phyloP scores from a whole-genome alignment of 2,888 invertebrate genomes.

The Drosophila borealis region DNA sequence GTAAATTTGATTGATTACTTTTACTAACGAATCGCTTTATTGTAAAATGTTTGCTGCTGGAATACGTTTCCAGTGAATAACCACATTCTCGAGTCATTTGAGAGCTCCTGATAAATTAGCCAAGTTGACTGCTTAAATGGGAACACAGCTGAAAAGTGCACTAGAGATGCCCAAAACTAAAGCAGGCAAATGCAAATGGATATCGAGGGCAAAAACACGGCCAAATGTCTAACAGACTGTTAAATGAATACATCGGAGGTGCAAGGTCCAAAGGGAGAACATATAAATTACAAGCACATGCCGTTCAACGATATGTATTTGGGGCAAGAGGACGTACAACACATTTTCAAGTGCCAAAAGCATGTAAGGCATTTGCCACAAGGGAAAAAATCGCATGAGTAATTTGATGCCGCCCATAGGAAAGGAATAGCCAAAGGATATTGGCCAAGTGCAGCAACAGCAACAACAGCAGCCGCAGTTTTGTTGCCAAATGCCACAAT shows the following conservation, averaged over 20 bases:
- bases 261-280: slow-evolving; percentile 24
- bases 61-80: background rate
- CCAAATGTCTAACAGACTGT: slow-evolving; percentile 16
- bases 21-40: background rate
- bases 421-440: slow-evolving; percentile 5
- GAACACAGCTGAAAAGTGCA: background rate
- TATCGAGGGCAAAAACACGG: slow-evolving; percentile 7
- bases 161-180: background rate
- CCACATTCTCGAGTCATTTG: slow-evolving; percentile 7
- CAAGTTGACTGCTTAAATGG: background rate
- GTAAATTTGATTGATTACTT: slow-evolving; percentile 20
- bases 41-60: background rate
- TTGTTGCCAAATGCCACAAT: slow-evolving; percentile 41
- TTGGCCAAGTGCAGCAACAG: slow-evolving; percentile 38
- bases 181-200: slow-evolving; percentile 10
- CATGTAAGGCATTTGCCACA: slow-evolving; percentile 51
- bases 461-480: slow-evolving; percentile 11
- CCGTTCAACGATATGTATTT: slow-evolving; percentile 6
- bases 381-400: slow-evolving; percentile 29
- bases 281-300: slow-evolving; percentile 50
- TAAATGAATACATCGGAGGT: slow-evolving; percentile 18
- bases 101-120: slow-evolving; percentile 16
- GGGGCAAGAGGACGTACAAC: slow-evolving; percentile 11
- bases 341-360: slow-evolving; percentile 49
- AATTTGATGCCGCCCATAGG: slow-evolving; percentile 29